Evolutionary conservation across 1,140 invertebrate species (phyloP).

Genomic region (Drosophila eugracilis): DNA sequence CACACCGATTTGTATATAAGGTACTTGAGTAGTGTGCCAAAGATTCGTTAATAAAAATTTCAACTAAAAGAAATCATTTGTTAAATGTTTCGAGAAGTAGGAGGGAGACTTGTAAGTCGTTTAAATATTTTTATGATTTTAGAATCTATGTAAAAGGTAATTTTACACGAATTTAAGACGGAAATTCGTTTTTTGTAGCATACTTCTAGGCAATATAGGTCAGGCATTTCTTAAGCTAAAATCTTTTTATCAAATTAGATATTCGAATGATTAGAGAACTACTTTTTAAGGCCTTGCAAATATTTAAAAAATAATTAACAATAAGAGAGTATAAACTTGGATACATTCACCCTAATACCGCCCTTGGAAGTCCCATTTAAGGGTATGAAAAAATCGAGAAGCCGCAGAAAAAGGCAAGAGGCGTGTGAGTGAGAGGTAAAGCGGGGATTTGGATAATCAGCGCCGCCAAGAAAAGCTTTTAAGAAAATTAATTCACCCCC

Average conservation of each 20-base stretch:
- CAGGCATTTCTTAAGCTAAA: no score
- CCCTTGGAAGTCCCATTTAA: constrained; percentile 2
- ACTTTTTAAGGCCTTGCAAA: background rate
- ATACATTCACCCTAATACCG: background rate
- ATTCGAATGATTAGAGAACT: no score
- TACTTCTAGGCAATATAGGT: no score
- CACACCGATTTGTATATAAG: constrained; percentile 44
- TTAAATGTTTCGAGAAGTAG: background rate
- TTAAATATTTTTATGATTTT: no score
- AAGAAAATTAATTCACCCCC: constrained; percentile 81
- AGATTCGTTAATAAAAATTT: constrained; percentile 48
- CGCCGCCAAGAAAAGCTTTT: constrained; percentile 80
- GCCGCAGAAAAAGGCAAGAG: background rate
- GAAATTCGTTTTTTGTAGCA: no score
- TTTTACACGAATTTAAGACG: no score
- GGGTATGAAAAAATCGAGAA: constrained; percentile 19
- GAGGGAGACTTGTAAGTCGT: no score
- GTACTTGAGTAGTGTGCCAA: constrained; percentile 41
- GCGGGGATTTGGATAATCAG: constrained; percentile 68
- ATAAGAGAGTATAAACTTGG: no score
- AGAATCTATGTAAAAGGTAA: no score
- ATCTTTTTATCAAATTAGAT: no score
- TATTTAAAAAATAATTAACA: background rate
- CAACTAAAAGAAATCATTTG: constrained; percentile 14
- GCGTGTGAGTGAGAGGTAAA: constrained; percentile 2